Evolutionary conservation across 2,888 invertebrate genomes (phyloP).

Genomic region (Caenorhabditis doughertyi): DNA sequence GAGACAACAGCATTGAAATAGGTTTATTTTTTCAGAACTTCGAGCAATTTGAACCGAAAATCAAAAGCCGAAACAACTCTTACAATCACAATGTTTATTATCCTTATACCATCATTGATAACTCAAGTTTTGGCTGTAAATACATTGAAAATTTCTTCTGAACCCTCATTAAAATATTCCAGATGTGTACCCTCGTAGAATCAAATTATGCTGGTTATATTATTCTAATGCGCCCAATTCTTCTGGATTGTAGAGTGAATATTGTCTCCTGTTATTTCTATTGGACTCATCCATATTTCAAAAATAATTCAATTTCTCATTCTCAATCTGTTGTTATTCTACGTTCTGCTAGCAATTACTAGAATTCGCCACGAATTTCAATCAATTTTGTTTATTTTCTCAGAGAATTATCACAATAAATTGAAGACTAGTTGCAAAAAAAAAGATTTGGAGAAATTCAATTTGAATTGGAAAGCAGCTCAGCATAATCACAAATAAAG

Average conservation of each 20-base stretch:
- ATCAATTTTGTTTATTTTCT: neutral
- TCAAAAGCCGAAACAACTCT: slow-evolving; percentile 37
- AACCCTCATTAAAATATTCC: neutral
- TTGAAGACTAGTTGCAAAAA: neutral
- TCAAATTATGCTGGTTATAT: slow-evolving; percentile 5
- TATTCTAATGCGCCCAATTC: slow-evolving; percentile 19
- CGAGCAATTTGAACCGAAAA: neutral
- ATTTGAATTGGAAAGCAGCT: slow-evolving; percentile 2
- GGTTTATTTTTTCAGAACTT: neutral
- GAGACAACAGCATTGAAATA: neutral
- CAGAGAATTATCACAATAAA: neutral
- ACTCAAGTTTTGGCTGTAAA: slow-evolving; percentile 7
- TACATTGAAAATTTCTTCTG: neutral
- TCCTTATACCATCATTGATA: slow-evolving; percentile 26
- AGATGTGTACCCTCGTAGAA: slow-evolving; percentile 10
- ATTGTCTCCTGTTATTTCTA: slow-evolving; percentile 37
- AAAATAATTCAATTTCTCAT: too few relatives aligned
- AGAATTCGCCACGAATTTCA: neutral
- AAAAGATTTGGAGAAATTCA: neutral
- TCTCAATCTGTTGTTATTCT: neutral
- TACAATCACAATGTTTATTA: slow-evolving; percentile 49
- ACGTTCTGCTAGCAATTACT: neutral
- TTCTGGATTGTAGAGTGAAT: slow-evolving; percentile 27
- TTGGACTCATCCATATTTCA: slow-evolving; percentile 36
- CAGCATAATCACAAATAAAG: slow-evolving; percentile 33